Evolutionary conservation across 2,797 vertebrate species (phyloP).

Genomic region (Leptatherina wallacei): DNA sequence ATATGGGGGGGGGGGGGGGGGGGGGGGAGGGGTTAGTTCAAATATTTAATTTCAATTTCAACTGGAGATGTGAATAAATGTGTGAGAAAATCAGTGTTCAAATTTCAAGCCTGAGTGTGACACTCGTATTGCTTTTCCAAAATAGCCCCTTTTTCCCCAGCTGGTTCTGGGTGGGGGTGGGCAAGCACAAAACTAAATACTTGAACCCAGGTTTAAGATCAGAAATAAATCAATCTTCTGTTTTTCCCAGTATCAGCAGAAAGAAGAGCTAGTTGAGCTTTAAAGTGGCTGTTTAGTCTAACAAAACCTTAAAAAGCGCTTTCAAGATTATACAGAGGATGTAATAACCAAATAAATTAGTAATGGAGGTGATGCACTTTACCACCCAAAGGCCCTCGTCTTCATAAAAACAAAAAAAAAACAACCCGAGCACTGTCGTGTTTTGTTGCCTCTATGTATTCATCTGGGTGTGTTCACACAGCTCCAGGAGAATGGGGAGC

Average conservation of each 20-base stretch:
- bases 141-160: background rate
- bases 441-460: slow-evolving; percentile 74
- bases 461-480: slow-evolving; percentile 69
- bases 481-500: slow-evolving; percentile 62
- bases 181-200: background rate
- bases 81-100: slow-evolving; percentile 28
- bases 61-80: no score
- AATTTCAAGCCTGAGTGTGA: background rate
- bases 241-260: background rate
- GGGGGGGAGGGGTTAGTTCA: no score
- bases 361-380: slow-evolving; percentile 21
- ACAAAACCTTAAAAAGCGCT: slow-evolving; percentile 16
- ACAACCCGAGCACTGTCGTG: slow-evolving; percentile 57
- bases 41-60: background rate
- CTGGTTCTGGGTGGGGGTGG: background rate
- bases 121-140: background rate
- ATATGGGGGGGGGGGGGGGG: no score
- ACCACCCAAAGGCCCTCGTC: slow-evolving; percentile 32
- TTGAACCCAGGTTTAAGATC: background rate
- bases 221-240: background rate
- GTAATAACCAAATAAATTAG: slow-evolving; percentile 22
- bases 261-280: background rate
- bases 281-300: slow-evolving; percentile 24
- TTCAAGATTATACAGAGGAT: slow-evolving; percentile 3
- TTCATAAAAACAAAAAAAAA: slow-evolving; percentile 25